A percentile compares a stretch with the other conserved stretches of the same genome.
Evolutionary conservation across 2,113 vertebrate genomes (phyloP).

Genomic region (Plestiodon gilberti): DNA sequence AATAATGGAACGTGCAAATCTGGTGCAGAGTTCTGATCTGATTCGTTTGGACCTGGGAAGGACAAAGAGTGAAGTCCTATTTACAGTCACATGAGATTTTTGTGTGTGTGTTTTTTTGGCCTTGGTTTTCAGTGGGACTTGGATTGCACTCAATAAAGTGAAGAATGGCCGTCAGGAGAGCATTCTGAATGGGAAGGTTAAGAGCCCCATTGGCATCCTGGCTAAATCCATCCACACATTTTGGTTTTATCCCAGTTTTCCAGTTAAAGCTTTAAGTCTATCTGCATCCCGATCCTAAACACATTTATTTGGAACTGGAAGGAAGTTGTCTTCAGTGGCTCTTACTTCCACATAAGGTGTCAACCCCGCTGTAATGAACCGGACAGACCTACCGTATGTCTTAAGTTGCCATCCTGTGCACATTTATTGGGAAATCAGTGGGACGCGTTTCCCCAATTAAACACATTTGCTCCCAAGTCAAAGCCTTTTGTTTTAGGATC

Average conservation of each 20-base stretch:
- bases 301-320: background rate
- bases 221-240: slow-evolving; percentile 7
- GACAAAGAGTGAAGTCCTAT: background rate
- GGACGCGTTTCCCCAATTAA: too few relatives aligned
- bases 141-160: background rate
- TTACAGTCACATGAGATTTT: background rate
- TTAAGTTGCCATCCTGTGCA: background rate
- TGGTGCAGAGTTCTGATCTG: background rate
- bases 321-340: background rate
- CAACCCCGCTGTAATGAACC: background rate
- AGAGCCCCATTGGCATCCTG: background rate
- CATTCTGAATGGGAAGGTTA: too few relatives aligned
- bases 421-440: background rate
- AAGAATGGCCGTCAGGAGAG: background rate
- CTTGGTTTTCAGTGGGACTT: background rate
- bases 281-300: background rate
- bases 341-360: background rate
- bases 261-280: background rate
- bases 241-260: background rate
- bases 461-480: background rate
- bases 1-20: background rate
- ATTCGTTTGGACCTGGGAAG: background rate
- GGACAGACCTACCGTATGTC: background rate
- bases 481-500: background rate
- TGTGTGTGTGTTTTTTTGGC: background rate